A percentile compares a stretch with the other conserved stretches of the same genome.
These are phyloP conservation scores for Australoheros scitulus DNA, from an alignment of 2,113 vertebrate genomes.

Conservation along the genomic window DNA sequence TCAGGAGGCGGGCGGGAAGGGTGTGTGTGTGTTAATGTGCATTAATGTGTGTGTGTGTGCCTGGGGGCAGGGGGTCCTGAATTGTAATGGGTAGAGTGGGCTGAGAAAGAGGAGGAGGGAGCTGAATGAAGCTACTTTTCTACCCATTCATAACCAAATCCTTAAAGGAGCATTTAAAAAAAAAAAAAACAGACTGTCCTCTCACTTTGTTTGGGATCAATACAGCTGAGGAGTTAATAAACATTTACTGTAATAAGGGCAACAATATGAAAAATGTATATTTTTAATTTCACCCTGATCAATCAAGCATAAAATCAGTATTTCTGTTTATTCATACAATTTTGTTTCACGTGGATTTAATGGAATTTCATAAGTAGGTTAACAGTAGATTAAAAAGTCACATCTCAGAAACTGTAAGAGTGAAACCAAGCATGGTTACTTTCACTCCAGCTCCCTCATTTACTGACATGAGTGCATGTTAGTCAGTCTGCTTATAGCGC, in stretches of 20 bases:
- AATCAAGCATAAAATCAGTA: background rate
- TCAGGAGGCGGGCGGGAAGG: slow-evolving; percentile 47
- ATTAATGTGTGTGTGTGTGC: slow-evolving; percentile 33
- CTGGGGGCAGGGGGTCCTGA: slow-evolving; percentile 23
- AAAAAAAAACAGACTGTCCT: background rate
- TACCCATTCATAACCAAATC: slow-evolving; percentile 61
- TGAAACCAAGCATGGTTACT: background rate
- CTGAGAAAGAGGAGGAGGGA: slow-evolving; percentile 39
- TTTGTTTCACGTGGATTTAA: background rate
- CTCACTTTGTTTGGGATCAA: slow-evolving; percentile 8
- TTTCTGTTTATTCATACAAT: background rate
- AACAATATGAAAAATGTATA: background rate
- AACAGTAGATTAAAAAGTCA: background rate
- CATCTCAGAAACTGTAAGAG: background rate
- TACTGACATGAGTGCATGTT: no score
- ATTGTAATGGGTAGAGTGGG: slow-evolving; percentile 71
- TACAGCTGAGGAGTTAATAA: slow-evolving; percentile 25
- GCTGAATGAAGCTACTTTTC: slow-evolving; percentile 67
- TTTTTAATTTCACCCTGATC: accelerated
- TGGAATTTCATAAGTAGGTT: background rate
- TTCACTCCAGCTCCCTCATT: background rate
- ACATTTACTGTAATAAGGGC: background rate
- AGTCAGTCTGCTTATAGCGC: no score
- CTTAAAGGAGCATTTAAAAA: slow-evolving; percentile 52
- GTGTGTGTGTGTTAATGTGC: slow-evolving; percentile 41